These are phyloP conservation scores for Alcedo quadribrachys DNA, from an alignment of 2,797 vertebrate genomes.

Conservation along the genomic window DNA sequence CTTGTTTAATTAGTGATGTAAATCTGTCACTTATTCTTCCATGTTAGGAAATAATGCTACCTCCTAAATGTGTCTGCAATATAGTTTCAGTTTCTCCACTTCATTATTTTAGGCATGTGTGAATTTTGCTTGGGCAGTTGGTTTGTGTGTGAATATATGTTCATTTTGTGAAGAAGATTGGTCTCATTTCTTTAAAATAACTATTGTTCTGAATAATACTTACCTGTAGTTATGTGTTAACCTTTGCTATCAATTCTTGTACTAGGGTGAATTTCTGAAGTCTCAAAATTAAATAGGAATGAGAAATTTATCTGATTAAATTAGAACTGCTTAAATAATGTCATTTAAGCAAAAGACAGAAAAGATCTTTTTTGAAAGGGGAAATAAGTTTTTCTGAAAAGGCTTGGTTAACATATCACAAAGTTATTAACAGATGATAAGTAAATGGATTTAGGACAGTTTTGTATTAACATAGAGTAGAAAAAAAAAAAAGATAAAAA, in stretches of 20 bases:
- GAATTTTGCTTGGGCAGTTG: background rate
- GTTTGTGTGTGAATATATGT: background rate
- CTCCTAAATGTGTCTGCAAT: background rate
- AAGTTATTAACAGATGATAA: background rate
- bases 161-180: background rate
- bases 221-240: background rate
- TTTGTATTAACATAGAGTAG: background rate
- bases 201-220: background rate
- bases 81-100: background rate
- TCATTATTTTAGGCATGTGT: background rate
- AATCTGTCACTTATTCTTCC: background rate
- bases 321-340: background rate
- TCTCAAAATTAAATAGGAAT: conserved; percentile 8
- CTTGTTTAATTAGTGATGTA: background rate
- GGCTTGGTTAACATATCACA: background rate
- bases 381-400: background rate
- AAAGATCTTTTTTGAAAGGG: background rate
- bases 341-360: background rate
- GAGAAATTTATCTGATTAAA: conserved; percentile 24
- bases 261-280: background rate
- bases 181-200: background rate
- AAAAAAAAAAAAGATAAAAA: background rate
- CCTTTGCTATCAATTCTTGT: background rate
- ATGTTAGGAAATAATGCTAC: background rate
- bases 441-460: background rate